A percentile compares a stretch with the other conserved stretches of the same genome.
Conservation (phyloP, 2,888 invertebrate species). For the Gymnocheta viridis region DNA sequence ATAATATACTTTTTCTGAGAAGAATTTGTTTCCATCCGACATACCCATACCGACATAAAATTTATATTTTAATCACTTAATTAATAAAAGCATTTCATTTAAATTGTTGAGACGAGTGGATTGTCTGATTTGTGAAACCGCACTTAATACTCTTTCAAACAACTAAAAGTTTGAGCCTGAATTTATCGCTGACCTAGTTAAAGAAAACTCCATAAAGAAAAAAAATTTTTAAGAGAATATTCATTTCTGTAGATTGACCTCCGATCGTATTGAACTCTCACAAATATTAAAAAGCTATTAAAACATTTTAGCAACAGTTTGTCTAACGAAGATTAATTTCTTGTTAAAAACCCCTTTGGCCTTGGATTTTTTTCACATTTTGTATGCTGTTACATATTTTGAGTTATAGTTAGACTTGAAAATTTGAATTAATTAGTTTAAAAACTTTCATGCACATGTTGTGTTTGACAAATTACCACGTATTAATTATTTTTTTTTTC, state of each 20-base stretch:
- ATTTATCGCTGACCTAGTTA: background rate
- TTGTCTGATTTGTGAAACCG: no score
- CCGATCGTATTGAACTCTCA: background rate
- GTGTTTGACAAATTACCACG: background rate
- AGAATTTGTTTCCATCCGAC: no score
- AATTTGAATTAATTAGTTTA: slow-evolving; percentile 42
- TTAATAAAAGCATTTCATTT: no score
- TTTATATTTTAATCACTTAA: no score
- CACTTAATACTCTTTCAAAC: no score
- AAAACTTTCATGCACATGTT: background rate
- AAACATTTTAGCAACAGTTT: background rate
- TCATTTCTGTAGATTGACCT: background rate
- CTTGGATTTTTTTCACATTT: background rate
- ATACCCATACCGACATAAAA: no score
- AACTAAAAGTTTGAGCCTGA: no score
- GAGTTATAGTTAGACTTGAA: slow-evolving; percentile 17
- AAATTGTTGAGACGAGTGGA: no score
- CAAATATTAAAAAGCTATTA: background rate
- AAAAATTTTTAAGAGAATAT: background rate
- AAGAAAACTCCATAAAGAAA: background rate
- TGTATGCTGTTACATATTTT: background rate
- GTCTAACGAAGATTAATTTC: background rate
- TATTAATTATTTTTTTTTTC: background rate
- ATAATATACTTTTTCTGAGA: no score
- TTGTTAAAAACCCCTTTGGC: background rate